Conservation (phyloP, 2,113 vertebrate genomes). For the Scytalopus superciliaris region DNA sequence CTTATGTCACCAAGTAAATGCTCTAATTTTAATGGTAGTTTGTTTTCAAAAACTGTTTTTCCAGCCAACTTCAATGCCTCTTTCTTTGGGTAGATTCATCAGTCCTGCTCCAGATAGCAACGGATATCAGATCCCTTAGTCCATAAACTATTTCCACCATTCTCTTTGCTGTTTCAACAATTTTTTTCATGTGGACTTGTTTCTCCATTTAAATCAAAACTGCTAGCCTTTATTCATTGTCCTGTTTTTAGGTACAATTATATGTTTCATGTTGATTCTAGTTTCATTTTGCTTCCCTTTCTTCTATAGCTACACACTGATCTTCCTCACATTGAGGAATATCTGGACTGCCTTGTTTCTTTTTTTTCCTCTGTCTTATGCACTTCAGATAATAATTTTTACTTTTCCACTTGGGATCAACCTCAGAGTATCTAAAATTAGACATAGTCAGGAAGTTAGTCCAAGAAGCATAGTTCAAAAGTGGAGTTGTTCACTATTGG, state of each 20-base stretch:
- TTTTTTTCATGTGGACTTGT: neutral
- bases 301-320: neutral
- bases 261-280: neutral
- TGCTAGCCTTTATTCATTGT: neutral
- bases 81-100: neutral
- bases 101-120: neutral
- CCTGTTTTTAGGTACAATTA: neutral
- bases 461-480: neutral
- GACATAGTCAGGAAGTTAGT: neutral
- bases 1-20: neutral
- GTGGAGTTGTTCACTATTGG: neutral
- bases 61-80: neutral
- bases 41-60: neutral
- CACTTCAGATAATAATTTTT: neutral
- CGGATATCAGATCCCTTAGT: fast-evolving
- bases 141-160: neutral
- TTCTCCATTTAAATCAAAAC: neutral
- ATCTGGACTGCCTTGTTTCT: neutral
- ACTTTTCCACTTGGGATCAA: neutral
- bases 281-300: neutral
- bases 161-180: neutral
- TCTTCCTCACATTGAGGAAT: neutral
- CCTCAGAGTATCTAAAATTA: neutral
- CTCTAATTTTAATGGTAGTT: neutral
- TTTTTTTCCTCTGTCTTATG: neutral